Evolutionary conservation across 2,797 vertebrate genomes (phyloP), one percentile per base, ranked within the genome.

Genomic region (Cyprinella venusta): DNA sequence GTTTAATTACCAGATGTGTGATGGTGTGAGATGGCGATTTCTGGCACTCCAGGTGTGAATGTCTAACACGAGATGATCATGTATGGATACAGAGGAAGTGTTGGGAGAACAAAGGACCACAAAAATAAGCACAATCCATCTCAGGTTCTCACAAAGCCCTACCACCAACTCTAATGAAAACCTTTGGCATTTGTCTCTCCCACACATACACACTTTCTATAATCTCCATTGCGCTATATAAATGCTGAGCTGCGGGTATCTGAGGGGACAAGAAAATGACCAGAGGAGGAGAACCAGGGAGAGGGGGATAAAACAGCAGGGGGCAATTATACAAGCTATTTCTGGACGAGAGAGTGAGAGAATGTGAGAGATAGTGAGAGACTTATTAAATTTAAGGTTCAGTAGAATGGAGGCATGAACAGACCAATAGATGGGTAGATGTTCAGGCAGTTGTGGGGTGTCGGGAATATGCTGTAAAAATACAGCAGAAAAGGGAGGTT

Each of bases 1-100:
- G 63, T 77, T 83, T 83, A 83, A 83, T 83, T 83, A 77, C 52
- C 64, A 83, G 81, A 83, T 77, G 81, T 77, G 81, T 77, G 52
- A 77, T 50, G 74, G 81, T 83, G 81, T 50, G 65, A 59, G 74
- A 76, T 77, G 74, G 81, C 36, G 81, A 83, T 77, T 83, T 77
- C 64, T 77, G 50, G 81, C 81, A 77, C 81, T 69, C 64, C 81
- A 83, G 72, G 64, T 83, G 81, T 83, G 75, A 83, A 83, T 48
- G 52, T 77, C 81, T 83, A 59, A 64, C 64, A 18, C 48, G 50
- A 61, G 64, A 77, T 48, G 48, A 65, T 83, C 36, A 30, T 64
- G 56, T 54, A 38, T 18, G 48, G 45, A 54, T 68, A 72, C 33
- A 67, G 54, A 68, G 18, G 13, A 48, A 77, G 65, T 76, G 38